A percentile compares a stretch with the other conserved stretches of the same genome.
Evolutionary conservation across 2,113 vertebrate species (phyloP).

Genomic region (Gopherus evgoodei): DNA sequence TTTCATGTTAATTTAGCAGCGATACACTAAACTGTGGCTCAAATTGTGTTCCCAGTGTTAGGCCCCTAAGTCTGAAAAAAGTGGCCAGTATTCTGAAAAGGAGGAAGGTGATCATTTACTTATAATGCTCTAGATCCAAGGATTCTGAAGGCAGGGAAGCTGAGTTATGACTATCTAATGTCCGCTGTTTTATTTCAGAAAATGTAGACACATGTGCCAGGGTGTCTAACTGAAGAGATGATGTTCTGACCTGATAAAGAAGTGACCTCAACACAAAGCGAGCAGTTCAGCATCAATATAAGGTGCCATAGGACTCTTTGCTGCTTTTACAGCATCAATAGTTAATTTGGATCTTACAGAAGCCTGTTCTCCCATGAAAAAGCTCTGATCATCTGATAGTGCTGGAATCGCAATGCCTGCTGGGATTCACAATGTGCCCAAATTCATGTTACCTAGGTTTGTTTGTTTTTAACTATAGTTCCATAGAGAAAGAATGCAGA

Average conservation of each 20-base stretch:
- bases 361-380: background rate
- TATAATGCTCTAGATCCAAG: background rate
- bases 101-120: background rate
- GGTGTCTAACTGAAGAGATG: background rate
- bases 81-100: background rate
- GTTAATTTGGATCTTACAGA: background rate
- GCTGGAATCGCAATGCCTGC: background rate
- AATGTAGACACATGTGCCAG: background rate
- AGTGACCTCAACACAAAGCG: background rate
- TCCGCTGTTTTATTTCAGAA: background rate
- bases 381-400: background rate
- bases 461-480: background rate
- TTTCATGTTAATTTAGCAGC: background rate
- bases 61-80: conserved; percentile 4
- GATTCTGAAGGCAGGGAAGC: conserved; percentile 24
- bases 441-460: background rate
- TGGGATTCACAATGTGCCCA: background rate
- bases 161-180: background rate
- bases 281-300: background rate
- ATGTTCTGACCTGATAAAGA: conserved; percentile 59
- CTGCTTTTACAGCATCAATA: background rate
- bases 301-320: no score
- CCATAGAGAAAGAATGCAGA: background rate
- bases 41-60: background rate
- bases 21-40: background rate